Base-by-base conservation (phyloP, 2,113 vertebrate genomes). In the Syngnathus scovelli region DNA sequence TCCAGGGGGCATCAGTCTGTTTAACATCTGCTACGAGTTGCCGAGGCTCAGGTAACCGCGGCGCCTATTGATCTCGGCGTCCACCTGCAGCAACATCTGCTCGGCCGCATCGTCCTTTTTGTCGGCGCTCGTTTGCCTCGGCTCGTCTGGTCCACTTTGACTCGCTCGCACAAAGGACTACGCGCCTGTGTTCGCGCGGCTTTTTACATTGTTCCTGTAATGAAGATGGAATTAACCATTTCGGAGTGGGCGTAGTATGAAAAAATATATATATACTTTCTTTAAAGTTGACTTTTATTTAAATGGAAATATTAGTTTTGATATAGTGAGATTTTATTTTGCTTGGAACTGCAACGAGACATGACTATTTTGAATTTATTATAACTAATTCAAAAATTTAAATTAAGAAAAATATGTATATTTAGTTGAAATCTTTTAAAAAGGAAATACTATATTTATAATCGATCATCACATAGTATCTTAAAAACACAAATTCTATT, bases 81-180 rank as follows among this genome's bases (percentile, higher is more conserved):
- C 89, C 90, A 91, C 90, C 89, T 92, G 89, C 88, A 84, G 82
- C 86, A 91, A 91, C 90, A 92, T 90, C 91, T 92, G 91, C 87
- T 89, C 86, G 68, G 16, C 74, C 77, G 27, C 88, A 83, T 83
- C 83, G 55, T 36, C 55, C 55, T 58, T 83, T 89, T 89, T 86
- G 86, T 90, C 87, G 88, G 69, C 78, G 54, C 83, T 87, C 76
- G 77, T 82, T 85, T 88, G 58, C 18, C 70, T 76, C 58, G 75
- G 61, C 59, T 58, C 10, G 48, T 80, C 82, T 79, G 78, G 83
- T 86, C 85, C 78, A 83, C 82, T 87, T 87, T 86, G 81, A 75
- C 82, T 87, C 78, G 58, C 69, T 71, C 78, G 55, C 78, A 68
- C 82, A 61, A 83, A 83, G 71, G 60, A 27, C 6, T n/a, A 19